Percentiles rank a stretch among this genome's conserved stretches.
Conservation (phyloP, 1,140 invertebrate genomes). For the Antheraea pernyi region DNA sequence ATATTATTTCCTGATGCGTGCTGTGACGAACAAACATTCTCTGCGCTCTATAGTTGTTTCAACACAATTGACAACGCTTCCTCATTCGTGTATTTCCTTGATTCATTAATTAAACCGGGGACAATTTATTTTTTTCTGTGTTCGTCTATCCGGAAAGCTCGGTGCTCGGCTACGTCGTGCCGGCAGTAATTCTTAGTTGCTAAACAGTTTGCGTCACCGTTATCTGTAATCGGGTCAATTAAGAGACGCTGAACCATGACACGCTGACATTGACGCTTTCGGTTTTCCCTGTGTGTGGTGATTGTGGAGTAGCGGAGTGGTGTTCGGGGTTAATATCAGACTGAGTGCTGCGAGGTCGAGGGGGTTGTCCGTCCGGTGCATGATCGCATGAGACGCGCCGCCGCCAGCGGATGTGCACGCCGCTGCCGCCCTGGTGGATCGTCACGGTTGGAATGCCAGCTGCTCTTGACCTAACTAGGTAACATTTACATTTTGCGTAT, state of each 20-base stretch:
- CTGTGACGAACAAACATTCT: slow-evolving; percentile 19
- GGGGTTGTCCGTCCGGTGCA: slow-evolving; percentile 27
- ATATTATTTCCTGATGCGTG: slow-evolving; percentile 20
- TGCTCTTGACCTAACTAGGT: slow-evolving; percentile 76
- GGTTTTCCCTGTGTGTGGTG: slow-evolving; percentile 43
- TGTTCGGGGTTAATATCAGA: slow-evolving; percentile 33
- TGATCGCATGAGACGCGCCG: slow-evolving; percentile 44
- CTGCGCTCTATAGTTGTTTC: slow-evolving; percentile 12
- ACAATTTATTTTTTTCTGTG: slow-evolving; percentile 40
- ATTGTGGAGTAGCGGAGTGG: slow-evolving; percentile 33
- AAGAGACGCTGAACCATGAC: slow-evolving; percentile 56
- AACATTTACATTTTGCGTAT: slow-evolving; percentile 28
- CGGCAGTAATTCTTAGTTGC: slow-evolving; percentile 38
- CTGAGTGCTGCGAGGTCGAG: slow-evolving; percentile 19
- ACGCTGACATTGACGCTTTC: slow-evolving; percentile 51
- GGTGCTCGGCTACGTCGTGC: slow-evolving; percentile 29
- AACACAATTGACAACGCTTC: slow-evolving; percentile 26
- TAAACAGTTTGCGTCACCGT: slow-evolving; percentile 54
- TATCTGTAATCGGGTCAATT: slow-evolving; percentile 57
- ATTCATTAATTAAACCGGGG: slow-evolving; percentile 34
- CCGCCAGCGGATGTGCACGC: slow-evolving; percentile 71
- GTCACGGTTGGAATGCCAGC: slow-evolving; percentile 73
- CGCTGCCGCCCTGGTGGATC: slow-evolving; percentile 68
- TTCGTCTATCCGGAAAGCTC: slow-evolving; percentile 34
- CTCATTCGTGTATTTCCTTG: slow-evolving; percentile 31